Conservation (phyloP, 2,797 vertebrate genomes). For the Yasuhikotakia modesta region DNA sequence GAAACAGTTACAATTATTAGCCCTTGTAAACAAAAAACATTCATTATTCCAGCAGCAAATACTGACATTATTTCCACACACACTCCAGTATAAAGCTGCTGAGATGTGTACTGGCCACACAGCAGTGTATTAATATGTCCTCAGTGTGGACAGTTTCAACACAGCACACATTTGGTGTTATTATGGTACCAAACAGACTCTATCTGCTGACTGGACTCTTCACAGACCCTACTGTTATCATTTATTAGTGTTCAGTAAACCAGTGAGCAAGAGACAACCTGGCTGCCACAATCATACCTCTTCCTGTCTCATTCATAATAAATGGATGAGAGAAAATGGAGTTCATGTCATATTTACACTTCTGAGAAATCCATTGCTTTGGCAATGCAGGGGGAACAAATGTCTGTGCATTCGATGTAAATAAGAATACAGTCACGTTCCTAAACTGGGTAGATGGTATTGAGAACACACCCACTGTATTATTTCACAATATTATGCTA, state of each 20-base stretch:
- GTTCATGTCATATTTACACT: constrained; percentile 33
- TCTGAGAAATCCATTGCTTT: constrained; percentile 20
- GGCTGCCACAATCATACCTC: not conserved
- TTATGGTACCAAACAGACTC: not conserved
- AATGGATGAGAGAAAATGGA: constrained; percentile 34
- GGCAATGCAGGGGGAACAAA: not conserved
- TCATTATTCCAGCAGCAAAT: not conserved
- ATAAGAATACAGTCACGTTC: not conserved
- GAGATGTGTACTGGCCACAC: constrained; percentile 22
- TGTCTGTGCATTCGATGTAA: constrained; percentile 4
- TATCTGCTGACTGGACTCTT: constrained; percentile 8
- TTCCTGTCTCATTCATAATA: constrained; percentile 42
- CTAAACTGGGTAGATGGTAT: not conserved
- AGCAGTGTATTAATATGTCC: constrained; percentile 6
- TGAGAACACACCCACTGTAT: not conserved
- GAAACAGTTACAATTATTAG: too few species aligned
- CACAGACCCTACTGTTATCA: constrained; percentile 15
- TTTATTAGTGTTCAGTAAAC: constrained; percentile 42
- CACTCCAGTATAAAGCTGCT: constrained; percentile 7
- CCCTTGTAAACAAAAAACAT: too few species aligned
- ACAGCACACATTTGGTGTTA: not conserved
- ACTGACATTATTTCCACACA: not conserved
- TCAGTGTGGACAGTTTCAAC: not conserved
- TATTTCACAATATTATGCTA: not conserved
- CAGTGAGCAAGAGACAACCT: constrained; percentile 11